These are phyloP conservation scores for Patella vulgata DNA, from an alignment of 1,140 invertebrate species.

Conservation along the genomic window DNA sequence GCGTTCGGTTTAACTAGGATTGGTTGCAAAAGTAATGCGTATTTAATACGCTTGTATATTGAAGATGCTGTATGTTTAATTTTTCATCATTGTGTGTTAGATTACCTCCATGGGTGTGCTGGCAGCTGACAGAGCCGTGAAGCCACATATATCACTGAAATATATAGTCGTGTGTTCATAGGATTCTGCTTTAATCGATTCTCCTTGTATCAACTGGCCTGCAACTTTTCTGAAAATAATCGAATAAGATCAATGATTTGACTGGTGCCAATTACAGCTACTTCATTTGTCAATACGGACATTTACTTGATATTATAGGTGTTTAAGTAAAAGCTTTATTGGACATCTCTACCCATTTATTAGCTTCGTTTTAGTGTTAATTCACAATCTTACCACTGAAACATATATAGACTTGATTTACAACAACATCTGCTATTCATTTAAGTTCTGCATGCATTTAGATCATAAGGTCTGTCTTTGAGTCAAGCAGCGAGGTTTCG, in stretches of 20 bases:
- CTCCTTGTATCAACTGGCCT: constrained; percentile 25
- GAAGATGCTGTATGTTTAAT: no score
- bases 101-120: constrained; percentile 84
- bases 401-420: no score
- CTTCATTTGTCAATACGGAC: neutral
- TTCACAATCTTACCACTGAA: neutral
- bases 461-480: no score
- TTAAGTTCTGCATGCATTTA: no score
- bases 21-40: no score
- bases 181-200: constrained; percentile 30
- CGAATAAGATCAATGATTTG: no score
- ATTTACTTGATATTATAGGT: neutral
- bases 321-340: neutral
- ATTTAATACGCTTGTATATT: no score
- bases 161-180: constrained; percentile 73
- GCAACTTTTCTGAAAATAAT: constrained; percentile 29
- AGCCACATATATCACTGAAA: constrained; percentile 85
- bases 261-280: neutral
- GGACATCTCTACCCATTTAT: neutral
- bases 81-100: no score
- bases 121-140: constrained; percentile 80
- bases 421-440: no score
- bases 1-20: no score
- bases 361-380: neutral
- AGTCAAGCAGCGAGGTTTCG: no score